These are phyloP conservation scores for Plagiodera versicolora DNA, from an alignment of 2,888 invertebrate genomes.

Conservation along the genomic window DNA sequence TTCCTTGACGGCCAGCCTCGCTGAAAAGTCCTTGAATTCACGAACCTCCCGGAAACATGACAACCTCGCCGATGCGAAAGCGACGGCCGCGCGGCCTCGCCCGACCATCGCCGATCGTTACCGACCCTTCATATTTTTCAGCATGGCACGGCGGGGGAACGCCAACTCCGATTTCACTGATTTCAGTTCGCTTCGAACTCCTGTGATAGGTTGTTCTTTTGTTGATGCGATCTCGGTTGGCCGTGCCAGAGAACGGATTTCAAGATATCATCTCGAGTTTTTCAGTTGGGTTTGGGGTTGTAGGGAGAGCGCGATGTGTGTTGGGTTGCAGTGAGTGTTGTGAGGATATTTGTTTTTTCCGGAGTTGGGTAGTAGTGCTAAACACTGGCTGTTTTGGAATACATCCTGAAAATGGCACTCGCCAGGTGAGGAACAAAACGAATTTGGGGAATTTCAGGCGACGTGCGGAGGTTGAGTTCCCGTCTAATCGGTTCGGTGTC, in stretches of 20 bases:
- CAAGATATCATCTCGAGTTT: too few species aligned
- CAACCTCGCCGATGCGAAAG: slow-evolving; percentile 4
- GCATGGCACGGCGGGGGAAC: neutral
- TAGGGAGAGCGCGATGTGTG: neutral
- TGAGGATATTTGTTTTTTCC: slow-evolving; percentile 13
- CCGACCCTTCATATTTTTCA: slow-evolving; percentile 19
- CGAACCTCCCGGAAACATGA: neutral
- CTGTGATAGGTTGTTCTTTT: neutral
- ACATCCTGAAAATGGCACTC: slow-evolving; percentile 40
- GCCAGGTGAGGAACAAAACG: slow-evolving; percentile 35
- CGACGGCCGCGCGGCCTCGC: slow-evolving; percentile 8
- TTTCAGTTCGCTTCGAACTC: slow-evolving; percentile 8
- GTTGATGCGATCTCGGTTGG: neutral
- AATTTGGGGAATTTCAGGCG: neutral
- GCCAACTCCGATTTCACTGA: neutral
- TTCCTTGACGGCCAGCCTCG: too few species aligned
- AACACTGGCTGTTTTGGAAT: slow-evolving; percentile 35
- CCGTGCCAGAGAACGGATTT: neutral
- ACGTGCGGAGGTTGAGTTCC: too few species aligned
- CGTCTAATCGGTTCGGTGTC: slow-evolving; percentile 6
- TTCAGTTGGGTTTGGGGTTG: neutral
- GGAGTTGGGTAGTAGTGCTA: slow-evolving; percentile 13
- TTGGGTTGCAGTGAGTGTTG: slow-evolving; percentile 16
- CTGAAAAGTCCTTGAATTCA: neutral
- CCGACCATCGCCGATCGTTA: slow-evolving; percentile 16